phyloP scores from a whole-genome alignment of 2,113 vertebrate species.

The Dermatemys mawii region DNA sequence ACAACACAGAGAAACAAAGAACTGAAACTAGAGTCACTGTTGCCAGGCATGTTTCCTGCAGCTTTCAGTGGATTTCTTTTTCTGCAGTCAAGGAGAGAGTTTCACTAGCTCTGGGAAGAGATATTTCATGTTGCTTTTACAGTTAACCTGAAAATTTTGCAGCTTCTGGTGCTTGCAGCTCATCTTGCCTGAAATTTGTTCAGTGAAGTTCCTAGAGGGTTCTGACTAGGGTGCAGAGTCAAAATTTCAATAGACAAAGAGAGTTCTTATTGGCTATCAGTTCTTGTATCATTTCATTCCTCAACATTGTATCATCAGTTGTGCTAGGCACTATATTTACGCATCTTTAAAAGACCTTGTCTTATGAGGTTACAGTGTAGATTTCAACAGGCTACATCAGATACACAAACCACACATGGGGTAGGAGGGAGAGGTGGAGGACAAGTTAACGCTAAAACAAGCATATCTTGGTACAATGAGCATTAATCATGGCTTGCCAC shows the following conservation, averaged over 20 bases:
- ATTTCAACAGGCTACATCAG: slow-evolving; percentile 14
- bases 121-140: neutral
- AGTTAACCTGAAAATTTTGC: neutral
- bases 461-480: slow-evolving; percentile 17
- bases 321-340: neutral
- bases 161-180: slow-evolving; percentile 18
- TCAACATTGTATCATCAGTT: neutral
- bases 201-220: neutral
- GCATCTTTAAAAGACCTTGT: neutral
- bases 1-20: neutral
- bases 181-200: neutral
- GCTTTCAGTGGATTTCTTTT: neutral
- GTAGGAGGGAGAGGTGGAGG: neutral
- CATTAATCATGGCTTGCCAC: slow-evolving; percentile 54
- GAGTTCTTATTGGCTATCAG: neutral
- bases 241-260: neutral
- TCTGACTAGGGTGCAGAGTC: neutral
- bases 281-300: slow-evolving; percentile 27
- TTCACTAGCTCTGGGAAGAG: neutral
- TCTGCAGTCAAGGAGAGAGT: neutral
- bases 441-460: neutral
- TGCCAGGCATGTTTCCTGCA: neutral
- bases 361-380: neutral
- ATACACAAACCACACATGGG: neutral
- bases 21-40: neutral